Conservation (phyloP, 2,797 vertebrate genomes). For the Lacerta viridis region DNA sequence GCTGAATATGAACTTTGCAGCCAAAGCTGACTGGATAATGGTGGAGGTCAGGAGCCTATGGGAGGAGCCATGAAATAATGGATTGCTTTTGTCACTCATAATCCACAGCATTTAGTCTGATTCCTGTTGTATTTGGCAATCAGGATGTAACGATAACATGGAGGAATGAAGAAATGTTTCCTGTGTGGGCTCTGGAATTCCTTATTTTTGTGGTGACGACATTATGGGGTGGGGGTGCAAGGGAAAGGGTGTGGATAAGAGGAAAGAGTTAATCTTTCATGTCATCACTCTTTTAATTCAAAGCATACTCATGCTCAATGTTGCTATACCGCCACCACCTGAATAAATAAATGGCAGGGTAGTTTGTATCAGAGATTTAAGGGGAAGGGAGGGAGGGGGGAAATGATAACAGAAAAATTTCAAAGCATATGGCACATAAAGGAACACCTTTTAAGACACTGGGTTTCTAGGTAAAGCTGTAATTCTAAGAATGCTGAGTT, state of each 20-base stretch:
- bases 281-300: slow-evolving; percentile 73
- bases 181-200: slow-evolving; percentile 70
- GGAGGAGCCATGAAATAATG: slow-evolving; percentile 55
- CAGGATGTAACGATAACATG: slow-evolving; percentile 68
- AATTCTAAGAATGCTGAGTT: neutral
- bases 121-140: slow-evolving; percentile 75
- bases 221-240: slow-evolving; percentile 56
- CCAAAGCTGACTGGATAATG: slow-evolving; percentile 25
- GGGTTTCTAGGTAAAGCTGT: neutral
- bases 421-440: neutral
- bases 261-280: slow-evolving; percentile 76
- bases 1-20: slow-evolving; percentile 28
- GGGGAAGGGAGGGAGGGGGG: slow-evolving; percentile 16
- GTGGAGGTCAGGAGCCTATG: slow-evolving; percentile 29
- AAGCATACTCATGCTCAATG: slow-evolving; percentile 59
- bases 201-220: slow-evolving; percentile 64
- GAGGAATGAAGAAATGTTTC: slow-evolving; percentile 72
- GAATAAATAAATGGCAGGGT: slow-evolving; percentile 64
- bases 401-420: fast-evolving
- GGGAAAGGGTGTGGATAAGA: slow-evolving; percentile 55
- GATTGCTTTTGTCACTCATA: slow-evolving; percentile 72
- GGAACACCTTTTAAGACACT: slow-evolving; percentile 14
- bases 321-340: slow-evolving; percentile 70
- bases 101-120: slow-evolving; percentile 60
- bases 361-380: slow-evolving; percentile 17